Percentiles rank a stretch among this genome's conserved stretches.
These are phyloP conservation scores for Troides aeacus DNA, from an alignment of 2,888 invertebrate species.

Conservation along the genomic window DNA sequence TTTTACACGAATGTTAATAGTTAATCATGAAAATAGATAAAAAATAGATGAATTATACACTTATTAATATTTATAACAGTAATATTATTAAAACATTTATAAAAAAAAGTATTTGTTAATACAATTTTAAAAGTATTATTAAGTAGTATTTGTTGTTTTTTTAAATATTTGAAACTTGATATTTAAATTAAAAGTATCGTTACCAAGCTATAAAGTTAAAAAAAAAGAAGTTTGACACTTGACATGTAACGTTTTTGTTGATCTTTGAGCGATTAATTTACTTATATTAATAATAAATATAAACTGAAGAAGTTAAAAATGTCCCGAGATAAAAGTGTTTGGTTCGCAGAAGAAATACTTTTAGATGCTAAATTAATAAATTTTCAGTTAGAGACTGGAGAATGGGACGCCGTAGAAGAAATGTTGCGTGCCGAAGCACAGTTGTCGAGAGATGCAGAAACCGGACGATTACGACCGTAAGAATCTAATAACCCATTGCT, in stretches of 20 bases:
- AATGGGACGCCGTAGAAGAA: constrained; percentile 77
- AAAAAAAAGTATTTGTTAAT: too few relatives aligned
- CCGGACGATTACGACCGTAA: constrained; percentile 74
- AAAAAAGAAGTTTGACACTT: constrained; percentile 1
- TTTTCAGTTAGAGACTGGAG: constrained; percentile 73
- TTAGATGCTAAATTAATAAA: constrained; percentile 76
- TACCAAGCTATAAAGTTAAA: too few relatives aligned
- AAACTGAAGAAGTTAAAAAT: constrained; percentile 40
- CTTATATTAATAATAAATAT: neutral
- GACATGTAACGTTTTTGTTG: constrained; percentile 13
- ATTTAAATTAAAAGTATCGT: neutral
- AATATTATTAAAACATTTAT: too few relatives aligned
- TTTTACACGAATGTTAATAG: too few relatives aligned
- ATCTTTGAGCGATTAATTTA: neutral
- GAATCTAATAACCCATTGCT: constrained; percentile 32
- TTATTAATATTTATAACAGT: too few relatives aligned
- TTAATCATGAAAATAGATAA: too few relatives aligned
- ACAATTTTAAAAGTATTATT: too few relatives aligned
- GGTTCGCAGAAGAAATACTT: constrained; percentile 77
- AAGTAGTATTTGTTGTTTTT: too few relatives aligned
- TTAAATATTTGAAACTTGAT: neutral
- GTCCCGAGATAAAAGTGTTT: constrained; percentile 78
- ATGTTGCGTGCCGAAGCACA: constrained; percentile 76
- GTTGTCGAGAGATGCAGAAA: constrained; percentile 72
- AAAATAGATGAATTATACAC: too few relatives aligned